Base-by-base conservation (phyloP, 2,797 vertebrate genomes). In the Valencia hispanica region DNA sequence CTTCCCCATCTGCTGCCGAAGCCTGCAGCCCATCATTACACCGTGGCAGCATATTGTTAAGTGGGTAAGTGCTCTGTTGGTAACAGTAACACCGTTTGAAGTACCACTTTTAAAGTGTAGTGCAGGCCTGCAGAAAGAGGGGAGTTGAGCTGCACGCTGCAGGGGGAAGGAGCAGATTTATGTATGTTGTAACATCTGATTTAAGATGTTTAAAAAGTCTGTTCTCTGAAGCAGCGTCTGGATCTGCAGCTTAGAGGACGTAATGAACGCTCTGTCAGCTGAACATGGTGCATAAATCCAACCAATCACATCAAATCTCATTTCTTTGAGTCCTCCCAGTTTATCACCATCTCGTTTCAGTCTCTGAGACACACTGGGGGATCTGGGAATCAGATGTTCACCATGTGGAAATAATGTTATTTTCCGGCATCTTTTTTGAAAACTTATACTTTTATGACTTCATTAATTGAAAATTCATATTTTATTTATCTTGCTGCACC, bases 51-150 rank as follows among this genome's bases (percentile, higher is more conserved):
- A 27, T 47, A 57, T 73, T 74, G 73, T 86, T 84, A 68, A 74
- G 74, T 27, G 48, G 48, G 48, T 0, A 36, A 78, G 79, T 25
- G 84, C 79, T 78, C 66, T 15, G 65, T 1, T 82, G 79, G 84
- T 79, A 75, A 68, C 80, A 76, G 66, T 77, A 80, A 83, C 27
- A 15, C 77, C 77, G 78, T 68, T 79, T 47, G 68, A 84, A 87
- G 77, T 6, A 6, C 43, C 50, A 20, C 70, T 8, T 57, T 3
- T 82, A 20, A 25, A 79, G 83, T 25, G 48, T 30, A 73, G 61
- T n/a, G 25, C 47, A n/a, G 59, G 30, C 20, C 57, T 2, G 36
- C 43, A 45, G 5, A 61, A 41, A n/a, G n/a, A 73, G 45, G 17
- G 14, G 39, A 30, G 6, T 22, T 5, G 5, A 47, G 57, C 41